Evolutionary conservation across 2,888 invertebrate genomes (phyloP).

Genomic region (Heteromyza rotundicornis): DNA sequence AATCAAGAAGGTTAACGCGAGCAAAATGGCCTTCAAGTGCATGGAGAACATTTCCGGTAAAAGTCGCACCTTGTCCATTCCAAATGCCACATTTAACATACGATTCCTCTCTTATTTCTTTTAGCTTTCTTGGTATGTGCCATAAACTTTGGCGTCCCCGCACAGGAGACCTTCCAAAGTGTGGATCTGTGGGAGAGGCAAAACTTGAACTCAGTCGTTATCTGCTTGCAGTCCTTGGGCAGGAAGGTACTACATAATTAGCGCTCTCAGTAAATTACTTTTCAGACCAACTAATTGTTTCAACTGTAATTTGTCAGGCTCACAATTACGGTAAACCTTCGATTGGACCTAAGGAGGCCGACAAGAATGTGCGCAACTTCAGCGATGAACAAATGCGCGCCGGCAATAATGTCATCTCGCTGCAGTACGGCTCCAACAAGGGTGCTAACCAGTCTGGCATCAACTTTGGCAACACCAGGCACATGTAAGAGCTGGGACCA

Average conservation of each 20-base stretch:
- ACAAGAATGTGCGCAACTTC: constrained; percentile 93
- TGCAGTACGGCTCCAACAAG: constrained; percentile 97
- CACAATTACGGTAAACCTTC: constrained; percentile 83
- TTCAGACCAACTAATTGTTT: neutral
- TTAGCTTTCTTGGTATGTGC: constrained; percentile 83
- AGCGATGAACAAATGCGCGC: constrained; percentile 93
- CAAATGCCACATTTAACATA: too few relatives aligned
- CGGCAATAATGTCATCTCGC: constrained; percentile 89
- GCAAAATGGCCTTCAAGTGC: constrained; percentile 93
- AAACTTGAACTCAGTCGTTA: constrained; percentile 94
- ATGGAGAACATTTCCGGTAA: constrained; percentile 94
- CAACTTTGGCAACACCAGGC: constrained; percentile 95
- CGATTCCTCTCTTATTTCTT: too few relatives aligned
- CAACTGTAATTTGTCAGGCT: constrained; percentile 68
- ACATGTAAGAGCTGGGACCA: constrained; percentile 76
- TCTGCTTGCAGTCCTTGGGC: constrained; percentile 92
- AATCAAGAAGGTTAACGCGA: constrained; percentile 91
- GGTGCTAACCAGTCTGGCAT: constrained; percentile 96
- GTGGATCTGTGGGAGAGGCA: constrained; percentile 97
- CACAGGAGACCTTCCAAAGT: constrained; percentile 95
- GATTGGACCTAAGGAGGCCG: constrained; percentile 95
- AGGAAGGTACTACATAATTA: constrained; percentile 83
- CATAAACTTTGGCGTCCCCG: constrained; percentile 85
- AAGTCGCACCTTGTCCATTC: too few relatives aligned
- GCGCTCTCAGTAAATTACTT: constrained; percentile 19